Evolutionary conservation across 2,888 invertebrate species (phyloP).

Genomic region (Abrostola triplasia): DNA sequence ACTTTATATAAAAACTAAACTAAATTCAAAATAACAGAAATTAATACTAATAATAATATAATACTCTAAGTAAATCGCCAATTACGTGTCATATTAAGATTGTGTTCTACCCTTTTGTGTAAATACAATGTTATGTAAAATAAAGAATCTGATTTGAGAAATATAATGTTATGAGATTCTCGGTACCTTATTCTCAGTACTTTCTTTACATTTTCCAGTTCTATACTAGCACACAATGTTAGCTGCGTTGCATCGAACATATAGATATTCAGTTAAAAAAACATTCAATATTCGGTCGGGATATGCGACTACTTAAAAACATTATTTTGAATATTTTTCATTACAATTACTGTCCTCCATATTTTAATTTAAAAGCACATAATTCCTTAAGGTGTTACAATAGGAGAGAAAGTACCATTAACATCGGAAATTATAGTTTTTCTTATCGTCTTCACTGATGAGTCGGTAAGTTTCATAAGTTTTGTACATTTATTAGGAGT

Average conservation of each 20-base stretch:
- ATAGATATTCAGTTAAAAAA: not conserved
- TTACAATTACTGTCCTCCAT: not conserved
- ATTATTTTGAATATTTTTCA: too few species aligned
- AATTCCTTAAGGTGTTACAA: not conserved
- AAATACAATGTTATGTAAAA: not conserved
- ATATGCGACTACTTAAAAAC: too few species aligned
- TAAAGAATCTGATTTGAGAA: not conserved
- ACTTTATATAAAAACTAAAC: slow-evolving; percentile 16
- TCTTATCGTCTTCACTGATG: slow-evolving; percentile 5
- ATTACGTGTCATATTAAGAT: slow-evolving; percentile 21
- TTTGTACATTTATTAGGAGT: slow-evolving; percentile 48
- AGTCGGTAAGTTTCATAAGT: slow-evolving; percentile 30
- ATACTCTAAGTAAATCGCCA: slow-evolving; percentile 49
- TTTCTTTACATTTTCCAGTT: not conserved
- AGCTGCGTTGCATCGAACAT: not conserved
- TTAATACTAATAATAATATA: slow-evolving; percentile 26
- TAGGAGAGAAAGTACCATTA: slow-evolving; percentile 22
- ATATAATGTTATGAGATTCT: slow-evolving; percentile 21
- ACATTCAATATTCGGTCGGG: too few species aligned
- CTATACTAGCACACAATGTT: too few species aligned
- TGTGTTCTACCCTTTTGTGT: slow-evolving; percentile 18
- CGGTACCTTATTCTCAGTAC: slow-evolving; percentile 26
- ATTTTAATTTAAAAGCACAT: not conserved
- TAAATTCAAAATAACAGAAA: slow-evolving; percentile 5
- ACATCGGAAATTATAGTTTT: slow-evolving; percentile 3